Conservation (phyloP, 2,888 invertebrate genomes). For the Balanococcus diminutus region DNA sequence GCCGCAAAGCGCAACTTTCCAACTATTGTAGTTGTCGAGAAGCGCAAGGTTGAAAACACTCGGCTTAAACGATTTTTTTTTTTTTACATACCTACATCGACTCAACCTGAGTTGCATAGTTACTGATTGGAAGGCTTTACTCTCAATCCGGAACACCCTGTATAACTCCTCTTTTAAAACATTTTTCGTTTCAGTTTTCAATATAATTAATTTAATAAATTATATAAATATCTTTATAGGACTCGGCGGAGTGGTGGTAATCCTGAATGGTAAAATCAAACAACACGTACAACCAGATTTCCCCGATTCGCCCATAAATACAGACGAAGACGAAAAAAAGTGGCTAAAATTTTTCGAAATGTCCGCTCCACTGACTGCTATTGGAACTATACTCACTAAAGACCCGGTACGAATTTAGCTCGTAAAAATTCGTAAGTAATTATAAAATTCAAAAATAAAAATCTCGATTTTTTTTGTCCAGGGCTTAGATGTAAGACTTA, state of each 20-base stretch:
- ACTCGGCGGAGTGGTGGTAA: conserved; percentile 85
- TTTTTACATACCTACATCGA: no score
- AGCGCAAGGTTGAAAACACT: no score
- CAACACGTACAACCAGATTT: conserved; percentile 98
- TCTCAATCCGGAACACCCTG: no score
- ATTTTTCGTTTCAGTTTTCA: no score
- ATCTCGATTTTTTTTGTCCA: conserved; percentile 61
- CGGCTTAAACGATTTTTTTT: no score
- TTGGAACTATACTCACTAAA: conserved; percentile 84
- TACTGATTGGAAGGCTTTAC: no score
- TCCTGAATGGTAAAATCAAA: conserved; percentile 81
- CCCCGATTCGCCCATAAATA: conserved; percentile 73
- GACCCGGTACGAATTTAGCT: conserved; percentile 84
- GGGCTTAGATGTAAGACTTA: conserved; percentile 88
- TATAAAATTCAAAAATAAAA: background rate
- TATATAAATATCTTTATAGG: no score
- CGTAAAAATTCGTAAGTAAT: background rate
- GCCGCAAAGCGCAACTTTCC: no score
- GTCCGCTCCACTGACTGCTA: conserved; percentile 84
- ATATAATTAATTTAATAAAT: no score
- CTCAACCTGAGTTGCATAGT: no score
- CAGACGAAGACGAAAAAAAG: conserved; percentile 75
- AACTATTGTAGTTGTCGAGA: no score
- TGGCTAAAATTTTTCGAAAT: conserved; percentile 94
- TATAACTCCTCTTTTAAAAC: no score